phyloP scores from a whole-genome alignment of 2,888 invertebrate genomes.

The Steinernema carpocapsae region DNA sequence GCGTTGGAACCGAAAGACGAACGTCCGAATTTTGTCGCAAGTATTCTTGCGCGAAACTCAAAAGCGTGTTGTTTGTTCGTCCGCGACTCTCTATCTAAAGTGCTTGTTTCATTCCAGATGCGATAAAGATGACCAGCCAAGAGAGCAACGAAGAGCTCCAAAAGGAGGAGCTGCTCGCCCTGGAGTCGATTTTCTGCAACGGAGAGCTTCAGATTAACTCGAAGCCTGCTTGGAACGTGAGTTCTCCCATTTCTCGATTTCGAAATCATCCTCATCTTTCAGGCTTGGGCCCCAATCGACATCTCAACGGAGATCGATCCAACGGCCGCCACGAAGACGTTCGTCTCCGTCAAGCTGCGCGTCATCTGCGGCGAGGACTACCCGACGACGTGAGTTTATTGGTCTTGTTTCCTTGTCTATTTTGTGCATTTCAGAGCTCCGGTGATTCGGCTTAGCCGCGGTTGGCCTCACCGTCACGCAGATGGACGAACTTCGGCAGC shows the following conservation, averaged over 20 bases:
- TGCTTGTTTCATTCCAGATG: not conserved
- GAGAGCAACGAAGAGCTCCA: not conserved
- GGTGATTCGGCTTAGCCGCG: not conserved
- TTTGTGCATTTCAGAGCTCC: not conserved
- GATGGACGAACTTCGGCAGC: not conserved
- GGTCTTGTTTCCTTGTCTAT: no score
- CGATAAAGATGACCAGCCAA: not conserved
- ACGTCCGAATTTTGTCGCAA: not conserved
- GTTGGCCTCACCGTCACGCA: not conserved
- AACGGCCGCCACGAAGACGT: not conserved
- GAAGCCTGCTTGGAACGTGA: constrained; percentile 15
- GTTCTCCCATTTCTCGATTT: not conserved
- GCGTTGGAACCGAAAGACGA: not conserved
- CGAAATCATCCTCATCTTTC: not conserved
- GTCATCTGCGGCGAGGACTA: not conserved
- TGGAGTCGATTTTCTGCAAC: not conserved
- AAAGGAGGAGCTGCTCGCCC: not conserved
- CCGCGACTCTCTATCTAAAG: not conserved
- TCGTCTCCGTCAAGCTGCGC: not conserved
- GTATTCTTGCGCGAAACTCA: not conserved
- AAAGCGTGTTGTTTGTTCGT: not conserved
- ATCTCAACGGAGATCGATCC: not conserved
- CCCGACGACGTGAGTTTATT: not conserved
- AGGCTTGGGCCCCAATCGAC: constrained; percentile 18
- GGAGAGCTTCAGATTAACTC: not conserved